Evolutionary conservation across 1,140 invertebrate species (phyloP), one percentile per base, ranked within the genome.

Genomic region (Pseudobourletiella spinata): DNA sequence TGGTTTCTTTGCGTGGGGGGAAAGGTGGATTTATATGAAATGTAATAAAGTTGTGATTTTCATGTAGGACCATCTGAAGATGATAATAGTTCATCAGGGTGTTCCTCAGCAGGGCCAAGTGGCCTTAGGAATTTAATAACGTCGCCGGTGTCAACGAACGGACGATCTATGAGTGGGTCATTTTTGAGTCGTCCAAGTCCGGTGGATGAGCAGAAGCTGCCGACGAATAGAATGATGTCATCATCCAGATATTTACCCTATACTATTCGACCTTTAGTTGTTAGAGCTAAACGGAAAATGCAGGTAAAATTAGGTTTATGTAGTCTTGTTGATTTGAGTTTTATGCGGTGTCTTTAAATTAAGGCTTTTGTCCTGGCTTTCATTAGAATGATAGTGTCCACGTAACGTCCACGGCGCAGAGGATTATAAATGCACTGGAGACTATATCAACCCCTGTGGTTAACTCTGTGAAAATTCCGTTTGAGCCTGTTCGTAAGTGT

Each of bases 401-500:
- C 6, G 59, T 61, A 24, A 61, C 59, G 14, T 52, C 48, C 2
- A 61, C 59, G 2, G 59, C 59, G 14, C 59, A 54, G 16, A 61
- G 50, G 43, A 61, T 61, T 25, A 61, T 61, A 11, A 35, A 52
- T 44, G 42, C 59, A 26, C 51, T 61, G 1, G 50, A 50, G 25
- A 30, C 30, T 16, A 42, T 54, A 30, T 52, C 59, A 1, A 54
- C 59, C 22, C 59, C 59, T 1, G 59, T 61, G 0, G 59, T 50
- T 25, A 54, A 61, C 44, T 30, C 48, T 16, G 20, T 28, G 8
- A 61, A 54, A 61, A 50, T 61, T 39, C 48, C 48, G 3, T 52
- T 39, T 32, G 59, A 61, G 11, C 28, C 59, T 8, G 30, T 61
- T n/a, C 30, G 59, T 61, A 25, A 42, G 59, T 42, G 16, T 39